Conservation (phyloP, 2,888 invertebrate genomes). For the Sinelater perroti region DNA sequence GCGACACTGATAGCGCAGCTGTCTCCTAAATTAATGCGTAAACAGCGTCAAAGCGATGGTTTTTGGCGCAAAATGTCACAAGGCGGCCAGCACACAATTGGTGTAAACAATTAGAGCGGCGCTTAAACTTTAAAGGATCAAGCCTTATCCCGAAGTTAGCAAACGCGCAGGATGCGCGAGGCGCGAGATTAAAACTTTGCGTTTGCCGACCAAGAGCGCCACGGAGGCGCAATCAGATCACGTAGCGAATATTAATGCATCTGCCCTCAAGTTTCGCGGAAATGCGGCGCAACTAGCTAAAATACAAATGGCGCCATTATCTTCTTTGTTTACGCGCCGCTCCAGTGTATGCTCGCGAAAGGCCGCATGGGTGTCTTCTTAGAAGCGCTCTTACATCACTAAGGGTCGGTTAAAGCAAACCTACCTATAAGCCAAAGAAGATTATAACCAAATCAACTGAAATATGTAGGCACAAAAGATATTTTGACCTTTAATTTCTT, state of each 20-base stretch:
- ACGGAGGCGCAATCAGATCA: conserved; percentile 46
- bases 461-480: too few species aligned
- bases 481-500: too few species aligned
- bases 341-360: too few species aligned
- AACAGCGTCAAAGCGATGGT: background rate
- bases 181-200: conserved; percentile 47
- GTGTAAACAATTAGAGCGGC: conserved; percentile 32
- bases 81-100: conserved; percentile 12
- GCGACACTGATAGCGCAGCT: too few species aligned
- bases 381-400: too few species aligned
- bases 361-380: too few species aligned
- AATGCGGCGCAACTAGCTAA: too few species aligned
- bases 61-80: conserved; percentile 5
- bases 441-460: too few species aligned
- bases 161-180: conserved; percentile 37
- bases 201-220: conserved; percentile 39
- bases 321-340: background rate
- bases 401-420: too few species aligned
- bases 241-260: conserved; percentile 48
- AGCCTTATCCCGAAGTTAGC: conserved; percentile 40
- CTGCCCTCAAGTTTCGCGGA: conserved; percentile 2
- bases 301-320: background rate
- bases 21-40: conserved; percentile 3
- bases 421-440: too few species aligned
- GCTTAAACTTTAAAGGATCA: conserved; percentile 32